Evolutionary conservation across 1,140 invertebrate species (phyloP), one percentile per base, ranked within the genome.

Genomic region (Ceratoteleas bidentatus): DNA sequence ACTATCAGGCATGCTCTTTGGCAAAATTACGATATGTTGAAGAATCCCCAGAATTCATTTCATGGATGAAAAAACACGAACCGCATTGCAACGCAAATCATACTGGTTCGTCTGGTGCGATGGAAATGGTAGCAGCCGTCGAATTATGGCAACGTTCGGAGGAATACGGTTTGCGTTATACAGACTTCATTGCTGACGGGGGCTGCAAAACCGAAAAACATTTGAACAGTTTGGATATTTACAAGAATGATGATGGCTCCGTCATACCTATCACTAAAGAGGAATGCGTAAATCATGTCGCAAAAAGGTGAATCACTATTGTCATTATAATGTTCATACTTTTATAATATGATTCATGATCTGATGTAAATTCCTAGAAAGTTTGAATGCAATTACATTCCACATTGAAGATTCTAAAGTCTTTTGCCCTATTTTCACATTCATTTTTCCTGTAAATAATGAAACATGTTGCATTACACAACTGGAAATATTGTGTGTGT

Each of bases 121-220:
- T 70, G 56, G 45, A 70, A 60, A 60, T 70, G 66, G 33, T 53
- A 43, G 47, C 66, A 13, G 66, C 56, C 32, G 66, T n/a, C 0
- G 53, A 70, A 33, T 53, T 70, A n/a, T 70, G 66, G 54, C 10
- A 52, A 60, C 56, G 56, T 40, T 70, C 66, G 32, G 56, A 38
- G 32, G 9, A 60, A 52, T 60, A 60, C 10, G 45, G 56, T 33
- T 53, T 60, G 0, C 36, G 33, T 0, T 60, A 70, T 38, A 57
- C 65, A 3, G 13, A 24, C 10, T 70, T 60, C 33, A 53, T 60
- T 13, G 56, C 66, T n/a, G 47, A 60, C 33, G 56, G 54, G 13
- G 66, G 60, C 33, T 40, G 6, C 24, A 70, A 70, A 70, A 60
- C 56, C 36, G 34, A 60, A 14, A 70, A 70, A 38, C 16, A 70